These are phyloP conservation scores for Cryptotermes secundus DNA, from an alignment of 1,140 invertebrate genomes.

Conservation along the genomic window DNA sequence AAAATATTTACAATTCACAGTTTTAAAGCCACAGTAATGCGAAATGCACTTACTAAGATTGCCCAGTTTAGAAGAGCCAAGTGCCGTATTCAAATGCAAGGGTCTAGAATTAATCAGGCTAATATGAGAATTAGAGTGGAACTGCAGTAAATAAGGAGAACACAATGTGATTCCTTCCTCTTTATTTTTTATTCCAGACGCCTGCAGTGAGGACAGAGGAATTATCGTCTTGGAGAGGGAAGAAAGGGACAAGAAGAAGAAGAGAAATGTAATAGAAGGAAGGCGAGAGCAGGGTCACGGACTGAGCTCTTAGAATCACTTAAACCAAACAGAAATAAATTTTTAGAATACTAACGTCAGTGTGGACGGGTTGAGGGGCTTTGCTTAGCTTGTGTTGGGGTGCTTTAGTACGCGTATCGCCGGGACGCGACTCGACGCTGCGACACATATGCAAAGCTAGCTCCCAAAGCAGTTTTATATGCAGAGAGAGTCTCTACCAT, in stretches of 20 bases:
- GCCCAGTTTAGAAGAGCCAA: too few relatives aligned
- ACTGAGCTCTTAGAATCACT: slow-evolving; percentile 20
- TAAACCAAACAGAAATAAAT: slow-evolving; percentile 24
- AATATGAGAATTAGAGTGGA: neutral
- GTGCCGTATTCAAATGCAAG: neutral
- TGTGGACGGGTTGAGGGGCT: slow-evolving; percentile 4
- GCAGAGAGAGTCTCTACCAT: slow-evolving; percentile 21
- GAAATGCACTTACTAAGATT: too few relatives aligned
- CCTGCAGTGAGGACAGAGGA: neutral
- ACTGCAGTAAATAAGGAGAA: neutral
- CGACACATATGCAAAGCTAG: slow-evolving; percentile 26
- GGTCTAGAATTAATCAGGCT: neutral
- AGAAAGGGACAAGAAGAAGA: neutral
- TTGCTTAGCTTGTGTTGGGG: neutral
- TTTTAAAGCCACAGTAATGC: too few relatives aligned
- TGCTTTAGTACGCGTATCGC: neutral
- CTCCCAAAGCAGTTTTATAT: neutral
- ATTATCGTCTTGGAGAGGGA: neutral
- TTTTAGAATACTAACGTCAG: slow-evolving; percentile 22
- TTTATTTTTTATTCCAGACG: neutral
- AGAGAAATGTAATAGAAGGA: neutral
- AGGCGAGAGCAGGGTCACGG: neutral
- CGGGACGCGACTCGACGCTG: neutral
- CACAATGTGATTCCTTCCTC: neutral
- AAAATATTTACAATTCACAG: too few relatives aligned